Evolutionary conservation across 2,797 vertebrate species (phyloP).

Genomic region (Pitangus sulphuratus): DNA sequence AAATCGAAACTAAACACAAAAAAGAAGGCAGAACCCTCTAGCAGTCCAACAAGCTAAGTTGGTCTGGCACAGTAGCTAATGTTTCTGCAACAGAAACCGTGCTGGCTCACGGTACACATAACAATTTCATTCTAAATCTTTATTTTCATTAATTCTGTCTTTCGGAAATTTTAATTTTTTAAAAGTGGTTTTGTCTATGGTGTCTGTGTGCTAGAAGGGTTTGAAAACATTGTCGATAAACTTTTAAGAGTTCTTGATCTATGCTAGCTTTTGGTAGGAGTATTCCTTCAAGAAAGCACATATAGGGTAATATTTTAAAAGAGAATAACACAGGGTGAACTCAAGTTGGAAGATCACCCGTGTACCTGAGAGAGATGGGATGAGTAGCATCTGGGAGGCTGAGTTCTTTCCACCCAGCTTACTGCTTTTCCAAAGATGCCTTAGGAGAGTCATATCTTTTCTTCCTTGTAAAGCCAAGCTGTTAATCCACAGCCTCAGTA

Average conservation of each 20-base stretch:
- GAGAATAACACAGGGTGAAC: neutral
- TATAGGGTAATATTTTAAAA: neutral
- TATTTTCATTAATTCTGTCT: neutral
- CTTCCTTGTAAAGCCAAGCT: neutral
- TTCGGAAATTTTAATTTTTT: neutral
- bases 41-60: neutral
- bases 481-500: neutral
- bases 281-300: neutral
- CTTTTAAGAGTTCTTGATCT: neutral
- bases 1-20: neutral
- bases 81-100: neutral
- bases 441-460: neutral
- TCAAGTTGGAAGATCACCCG: neutral
- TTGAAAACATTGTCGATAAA: neutral
- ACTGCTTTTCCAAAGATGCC: neutral
- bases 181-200: neutral
- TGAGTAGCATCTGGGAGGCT: rapidly evolving
- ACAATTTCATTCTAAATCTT: neutral
- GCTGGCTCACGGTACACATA: neutral
- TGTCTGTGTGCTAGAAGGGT: neutral
- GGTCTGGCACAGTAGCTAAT: neutral
- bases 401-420: neutral
- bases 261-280: neutral
- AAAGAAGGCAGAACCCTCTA: neutral
- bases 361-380: neutral